Evolutionary conservation across 1,140 invertebrate genomes (phyloP), one percentile per base, ranked within the genome.

Genomic region (Apolygus lucorum): DNA sequence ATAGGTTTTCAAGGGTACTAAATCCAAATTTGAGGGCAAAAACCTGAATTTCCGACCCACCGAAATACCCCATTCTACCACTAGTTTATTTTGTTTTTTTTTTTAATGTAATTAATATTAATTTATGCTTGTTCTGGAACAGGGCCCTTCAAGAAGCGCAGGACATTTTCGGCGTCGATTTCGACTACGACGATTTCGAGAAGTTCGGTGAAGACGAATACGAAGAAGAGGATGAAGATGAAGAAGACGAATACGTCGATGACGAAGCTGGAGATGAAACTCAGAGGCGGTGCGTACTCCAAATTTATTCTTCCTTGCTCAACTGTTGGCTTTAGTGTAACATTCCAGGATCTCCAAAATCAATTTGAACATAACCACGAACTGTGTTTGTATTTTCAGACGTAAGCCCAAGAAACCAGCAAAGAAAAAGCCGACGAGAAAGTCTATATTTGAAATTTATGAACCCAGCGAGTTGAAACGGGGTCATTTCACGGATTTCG

Each of bases 151-250:
- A 99, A 86, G 95, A 99, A 81, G 97, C 97, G 67, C 95, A 99
- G 80, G 97, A 99, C 77, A 98, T 99, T 73, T 99, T 99, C 80
- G 98, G 97, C 68, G 95, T 98, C 24, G 94, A 99, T 78, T 98
- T 99, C 82, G 96, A 99, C 79, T 98, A 92, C 79, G 93, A 96
- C 72, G 95, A 98, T 74, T 95, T 98, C 82, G 88, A 89, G 28
- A 90, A 92, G 77, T 93, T 91, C 79, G 92, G 88, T 22, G 91
- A 93, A 4, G 90, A 93, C 13, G 88, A 91, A 72, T 91, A 93
- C 76, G 92, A 95, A 71, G 91, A 92, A 54, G 86, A 87, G 21
- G 88, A 88, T 14, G 86, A 88, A 11, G 88, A 90, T 4, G 89
- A 92, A 68, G 87, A 91, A 67, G 82, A 86, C 70, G 87, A 90